Base-by-base conservation (phyloP, 2,888 invertebrate species). In the Dryocosmus kuriphilus region DNA sequence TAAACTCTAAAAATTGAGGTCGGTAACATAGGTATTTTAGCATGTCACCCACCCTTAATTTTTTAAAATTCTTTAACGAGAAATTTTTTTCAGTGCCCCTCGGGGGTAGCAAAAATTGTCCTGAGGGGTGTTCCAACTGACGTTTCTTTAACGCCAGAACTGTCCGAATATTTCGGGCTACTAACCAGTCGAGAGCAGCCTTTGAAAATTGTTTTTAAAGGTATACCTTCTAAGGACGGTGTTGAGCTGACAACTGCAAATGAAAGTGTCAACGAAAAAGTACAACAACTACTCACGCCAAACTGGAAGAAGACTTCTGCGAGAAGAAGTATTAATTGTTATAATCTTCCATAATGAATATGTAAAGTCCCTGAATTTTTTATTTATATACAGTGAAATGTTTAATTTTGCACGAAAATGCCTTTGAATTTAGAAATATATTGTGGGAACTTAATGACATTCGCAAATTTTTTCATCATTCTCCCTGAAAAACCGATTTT, bases 71-170 rank as follows among this genome's bases (percentile, higher is more conserved):
- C n/a, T n/a, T n/a, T n/a, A n/a, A n/a, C n/a, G 9, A 55, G 4
- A 22, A 22, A 55, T 55, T n/a, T n/a, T 74, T 75, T 74, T 60
- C 57, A 88, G 86, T 41, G 81, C 11, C 81, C 77, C 22, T 79
- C 85, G 5, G 85, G 86, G 73, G 77, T 83, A 0, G 46, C 77
- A 11, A 89, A 83, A 78, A 77, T 91, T 3, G 16, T 55, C 0
- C 79, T 91, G 9, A 89, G 87, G 79, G 86, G 83, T 61, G 83
- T 90, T 7, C 81, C 86, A 19, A 75, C 30, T 2, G 83, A 86
- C 35, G 63, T 83, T 38, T 86, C 89, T 2, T 85, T 89, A 79
- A 91, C 87, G 0, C 79, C 86, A 76, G 87, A 88, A 57, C 85
- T 86, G 7, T 82, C 77, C 4, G 46, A 83, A 8, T 90, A 88